A percentile compares a stretch with the other conserved stretches of the same genome.
phyloP scores from a whole-genome alignment of 1,140 invertebrate genomes.

The Nephila pilipes region DNA sequence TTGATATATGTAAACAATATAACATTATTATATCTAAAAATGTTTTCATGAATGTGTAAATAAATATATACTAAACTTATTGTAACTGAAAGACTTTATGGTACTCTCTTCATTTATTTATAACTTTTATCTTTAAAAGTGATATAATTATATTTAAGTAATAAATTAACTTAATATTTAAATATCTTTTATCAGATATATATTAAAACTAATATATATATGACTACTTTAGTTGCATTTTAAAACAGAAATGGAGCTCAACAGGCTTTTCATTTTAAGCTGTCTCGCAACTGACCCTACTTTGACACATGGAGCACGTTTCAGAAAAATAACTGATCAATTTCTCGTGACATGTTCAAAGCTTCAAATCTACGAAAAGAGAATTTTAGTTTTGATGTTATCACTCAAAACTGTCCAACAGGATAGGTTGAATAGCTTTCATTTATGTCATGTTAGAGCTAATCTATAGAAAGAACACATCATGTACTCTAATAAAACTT shows the following conservation, averaged over 20 bases:
- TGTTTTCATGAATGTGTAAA: no score
- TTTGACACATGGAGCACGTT: not conserved
- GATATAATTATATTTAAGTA: no score
- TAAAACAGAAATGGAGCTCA: not conserved
- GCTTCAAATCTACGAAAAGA: not conserved
- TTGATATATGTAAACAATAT: no score
- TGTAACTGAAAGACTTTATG: no score
- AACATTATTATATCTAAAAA: no score
- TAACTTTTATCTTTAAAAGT: no score
- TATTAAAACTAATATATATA: no score
- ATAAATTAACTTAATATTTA: no score
- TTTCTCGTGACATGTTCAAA: not conserved
- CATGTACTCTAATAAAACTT: not conserved
- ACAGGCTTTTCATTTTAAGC: not conserved
- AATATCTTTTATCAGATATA: no score
- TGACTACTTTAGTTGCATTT: not conserved
- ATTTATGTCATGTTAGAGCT: not conserved
- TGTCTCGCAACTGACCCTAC: not conserved
- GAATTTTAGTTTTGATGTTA: not conserved
- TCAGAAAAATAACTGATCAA: slow-evolving; percentile 6
- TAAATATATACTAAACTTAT: no score
- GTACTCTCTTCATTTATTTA: no score
- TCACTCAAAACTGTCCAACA: not conserved
- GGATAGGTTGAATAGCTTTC: not conserved
- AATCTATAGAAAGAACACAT: not conserved